Base-by-base conservation (phyloP, 92 coral and sea anemone species). In the Isaurus tuberculatus region DNA sequence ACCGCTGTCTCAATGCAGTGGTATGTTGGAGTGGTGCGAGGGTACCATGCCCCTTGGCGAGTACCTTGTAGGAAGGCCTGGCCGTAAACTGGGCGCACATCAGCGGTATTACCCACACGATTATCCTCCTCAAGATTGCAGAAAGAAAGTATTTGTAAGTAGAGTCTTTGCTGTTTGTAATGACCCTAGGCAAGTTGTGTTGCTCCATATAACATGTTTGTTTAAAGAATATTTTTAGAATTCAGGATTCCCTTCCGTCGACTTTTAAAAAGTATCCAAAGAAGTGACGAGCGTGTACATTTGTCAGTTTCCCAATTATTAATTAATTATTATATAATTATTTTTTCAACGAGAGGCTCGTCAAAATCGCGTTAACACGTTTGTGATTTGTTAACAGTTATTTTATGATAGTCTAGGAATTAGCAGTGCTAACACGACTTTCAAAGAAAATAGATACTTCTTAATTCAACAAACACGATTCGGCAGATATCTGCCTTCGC, bases 1-100 rank as follows among this genome's bases (percentile, higher is more conserved):
- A 23, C 99, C 99, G 1, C 65, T 96, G 69, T 92, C 99, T 23
- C 99, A 96, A 84, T 94, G 99, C 46, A 96, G 99, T 81, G 99
- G 99, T 5, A 91, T 96, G 79, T 89, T 96, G 68, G 99, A 96
- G 58, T 96, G 99, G 99, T 96, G 99, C 31, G 99, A 96, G 87
- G 98, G 91, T 23, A 96, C 99, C 1, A 90, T 91, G 80, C 99
- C 99, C 17, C 57, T 96, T 48, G 99, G 99, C 20, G 95, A 94
- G 80, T 96, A 96, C 83, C 89, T 96, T 78, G 91, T 96, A 31
- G 99, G 99, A 17, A 87, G 89, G 20, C 87, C 88, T 29, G 97
- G 94, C 11, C 88, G 90, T 61, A 85, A 46, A 61, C 33, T 83
- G 31, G 99, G 98, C 34, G 99, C 99, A 14, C 99, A 96, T 84